A percentile compares a stretch with the other conserved stretches of the same genome.
phyloP scores from a whole-genome alignment of 2,797 vertebrate genomes.

The Emydoidea blandingii region DNA sequence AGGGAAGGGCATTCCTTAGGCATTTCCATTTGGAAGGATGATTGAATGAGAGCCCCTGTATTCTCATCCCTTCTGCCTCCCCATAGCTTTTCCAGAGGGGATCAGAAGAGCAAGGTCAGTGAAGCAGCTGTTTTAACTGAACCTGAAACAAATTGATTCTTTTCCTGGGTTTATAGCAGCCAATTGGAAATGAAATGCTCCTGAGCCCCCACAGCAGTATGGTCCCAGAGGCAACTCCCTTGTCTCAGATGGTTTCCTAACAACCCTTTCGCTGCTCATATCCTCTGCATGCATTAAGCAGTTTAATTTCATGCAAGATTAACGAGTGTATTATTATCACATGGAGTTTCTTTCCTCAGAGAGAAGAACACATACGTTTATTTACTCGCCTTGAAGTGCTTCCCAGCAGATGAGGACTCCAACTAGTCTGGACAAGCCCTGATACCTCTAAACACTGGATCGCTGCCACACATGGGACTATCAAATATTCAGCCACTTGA shows the following conservation, averaged over 20 bases:
- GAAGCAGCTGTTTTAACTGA: neutral
- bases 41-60: neutral
- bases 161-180: neutral
- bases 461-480: neutral
- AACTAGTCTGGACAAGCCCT: neutral
- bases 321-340: neutral
- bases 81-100: neutral
- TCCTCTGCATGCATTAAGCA: neutral
- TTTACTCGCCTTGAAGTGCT: neutral
- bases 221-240: neutral
- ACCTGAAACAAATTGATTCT: neutral
- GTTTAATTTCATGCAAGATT: conserved; percentile 14
- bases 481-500: neutral
- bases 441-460: neutral
- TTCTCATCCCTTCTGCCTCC: neutral
- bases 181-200: neutral
- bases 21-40: neutral
- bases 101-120: neutral
- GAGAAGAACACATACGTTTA: neutral
- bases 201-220: neutral
- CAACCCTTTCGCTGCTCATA: neutral
- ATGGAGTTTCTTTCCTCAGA: neutral
- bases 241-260: neutral
- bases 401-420: neutral
- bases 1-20: neutral